phyloP scores from a whole-genome alignment of 2,888 invertebrate species.

The Drosophila barbarae region DNA sequence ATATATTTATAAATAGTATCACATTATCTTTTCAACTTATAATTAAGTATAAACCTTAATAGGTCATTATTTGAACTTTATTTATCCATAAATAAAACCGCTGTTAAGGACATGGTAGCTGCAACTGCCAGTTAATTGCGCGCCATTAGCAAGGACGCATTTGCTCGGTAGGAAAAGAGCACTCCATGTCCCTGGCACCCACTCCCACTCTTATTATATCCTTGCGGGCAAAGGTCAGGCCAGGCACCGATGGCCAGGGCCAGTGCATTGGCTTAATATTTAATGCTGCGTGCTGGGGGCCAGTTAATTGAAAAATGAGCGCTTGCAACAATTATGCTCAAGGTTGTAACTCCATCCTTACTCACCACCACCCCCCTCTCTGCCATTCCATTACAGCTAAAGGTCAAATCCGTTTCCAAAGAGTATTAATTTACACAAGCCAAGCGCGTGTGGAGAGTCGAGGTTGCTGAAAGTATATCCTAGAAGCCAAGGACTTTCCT shows the following conservation, averaged over 20 bases:
- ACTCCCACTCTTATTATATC: slow-evolving; percentile 22
- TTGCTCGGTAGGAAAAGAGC: not conserved
- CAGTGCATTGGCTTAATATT: slow-evolving; percentile 50
- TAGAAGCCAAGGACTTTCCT: slow-evolving; percentile 10
- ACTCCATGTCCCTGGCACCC: not conserved
- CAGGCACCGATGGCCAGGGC: slow-evolving; percentile 15
- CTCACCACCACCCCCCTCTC: not conserved
- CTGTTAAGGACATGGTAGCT: slow-evolving; percentile 11
- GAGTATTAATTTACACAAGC: slow-evolving; percentile 45
- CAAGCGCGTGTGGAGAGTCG: slow-evolving; percentile 5
- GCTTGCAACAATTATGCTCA: slow-evolving; percentile 42
- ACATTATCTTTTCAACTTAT: not conserved
- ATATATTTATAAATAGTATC: not conserved
- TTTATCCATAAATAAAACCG: slow-evolving; percentile 2
- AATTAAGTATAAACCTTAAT: not conserved
- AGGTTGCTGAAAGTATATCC: slow-evolving; percentile 19
- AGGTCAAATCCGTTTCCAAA: slow-evolving; percentile 43
- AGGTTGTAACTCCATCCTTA: slow-evolving; percentile 14
- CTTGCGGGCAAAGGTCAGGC: slow-evolving; percentile 39
- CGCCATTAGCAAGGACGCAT: slow-evolving; percentile 55
- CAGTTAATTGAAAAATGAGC: slow-evolving; percentile 45
- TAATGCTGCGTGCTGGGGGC: slow-evolving; percentile 40
- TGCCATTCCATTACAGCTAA: slow-evolving; percentile 36
- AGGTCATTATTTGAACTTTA: slow-evolving; percentile 1
- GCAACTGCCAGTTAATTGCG: slow-evolving; percentile 52